phyloP scores from a whole-genome alignment of 2,797 vertebrate genomes.

The Amblyopsis hoosieri region DNA sequence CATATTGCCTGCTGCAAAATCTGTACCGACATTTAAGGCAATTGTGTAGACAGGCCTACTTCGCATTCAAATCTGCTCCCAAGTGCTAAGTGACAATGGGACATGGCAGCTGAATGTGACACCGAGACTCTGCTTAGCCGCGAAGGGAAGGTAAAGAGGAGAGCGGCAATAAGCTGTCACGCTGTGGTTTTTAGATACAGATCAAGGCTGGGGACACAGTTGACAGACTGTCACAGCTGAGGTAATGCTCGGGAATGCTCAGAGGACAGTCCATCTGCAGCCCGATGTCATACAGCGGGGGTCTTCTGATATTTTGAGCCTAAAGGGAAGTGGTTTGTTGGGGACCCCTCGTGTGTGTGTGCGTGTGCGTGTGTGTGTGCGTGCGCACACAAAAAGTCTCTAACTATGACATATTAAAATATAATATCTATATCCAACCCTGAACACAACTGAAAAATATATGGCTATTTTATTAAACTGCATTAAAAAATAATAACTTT shows the following conservation, averaged over 20 bases:
- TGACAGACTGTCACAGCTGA: conserved; percentile 46
- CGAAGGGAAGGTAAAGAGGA: conserved; percentile 5
- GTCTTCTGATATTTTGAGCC: neutral
- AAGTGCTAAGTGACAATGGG: conserved; percentile 15
- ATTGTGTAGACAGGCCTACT: conserved; percentile 17
- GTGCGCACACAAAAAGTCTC: no score
- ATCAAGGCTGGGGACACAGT: neutral
- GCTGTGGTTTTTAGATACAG: conserved; percentile 7
- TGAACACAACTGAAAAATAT: no score
- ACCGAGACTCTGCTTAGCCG: conserved; percentile 23
- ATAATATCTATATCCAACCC: no score
- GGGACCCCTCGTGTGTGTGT: no score
- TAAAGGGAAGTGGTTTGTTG: neutral
- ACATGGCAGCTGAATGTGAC: conserved; percentile 22
- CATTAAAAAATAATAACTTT: no score
- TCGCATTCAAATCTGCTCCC: conserved; percentile 17
- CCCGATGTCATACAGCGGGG: neutral
- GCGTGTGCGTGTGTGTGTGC: no score
- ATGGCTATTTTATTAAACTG: no score
- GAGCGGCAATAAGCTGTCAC: conserved; percentile 29
- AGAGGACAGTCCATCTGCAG: conserved; percentile 26
- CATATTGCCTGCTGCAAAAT: conserved; percentile 15
- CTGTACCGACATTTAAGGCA: conserved; percentile 24
- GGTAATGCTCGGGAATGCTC: conserved; percentile 47
- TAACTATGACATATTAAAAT: no score